phyloP scores from a whole-genome alignment of 2,113 vertebrate species.

The Ammodytes marinus region DNA sequence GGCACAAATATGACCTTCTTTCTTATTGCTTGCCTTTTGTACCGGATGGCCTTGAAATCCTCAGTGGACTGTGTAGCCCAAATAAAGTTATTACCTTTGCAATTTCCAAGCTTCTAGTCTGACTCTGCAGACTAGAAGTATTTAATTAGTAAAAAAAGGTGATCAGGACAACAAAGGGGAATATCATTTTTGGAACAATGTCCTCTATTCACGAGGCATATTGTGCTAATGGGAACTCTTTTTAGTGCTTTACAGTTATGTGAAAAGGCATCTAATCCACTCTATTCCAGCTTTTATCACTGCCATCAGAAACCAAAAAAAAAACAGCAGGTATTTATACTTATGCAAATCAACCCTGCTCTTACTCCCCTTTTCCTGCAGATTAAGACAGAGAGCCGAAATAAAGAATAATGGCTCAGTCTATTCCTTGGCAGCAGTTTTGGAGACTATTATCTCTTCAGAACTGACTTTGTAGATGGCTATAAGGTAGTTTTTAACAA shows the following conservation, averaged over 20 bases:
- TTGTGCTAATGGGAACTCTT: constrained; percentile 61
- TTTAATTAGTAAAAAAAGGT: constrained; percentile 37
- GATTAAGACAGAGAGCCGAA: constrained; percentile 50
- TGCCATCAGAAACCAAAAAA: constrained; percentile 68
- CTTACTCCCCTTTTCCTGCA: constrained; percentile 58
- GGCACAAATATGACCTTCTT: constrained; percentile 75
- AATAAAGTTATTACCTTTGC: constrained; percentile 60
- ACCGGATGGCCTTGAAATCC: constrained; percentile 45
- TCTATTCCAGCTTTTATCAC: constrained; percentile 75
- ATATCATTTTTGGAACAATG: constrained; percentile 37
- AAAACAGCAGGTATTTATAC: constrained; percentile 71
- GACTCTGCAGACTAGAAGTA: constrained; percentile 45
- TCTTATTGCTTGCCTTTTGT: constrained; percentile 65
- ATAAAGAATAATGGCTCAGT: constrained; percentile 47
- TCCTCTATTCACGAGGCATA: constrained; percentile 56
- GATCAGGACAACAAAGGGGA: background rate
- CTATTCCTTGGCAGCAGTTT: constrained; percentile 62
- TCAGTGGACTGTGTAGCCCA: constrained; percentile 6
- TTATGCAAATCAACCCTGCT: constrained; percentile 69
- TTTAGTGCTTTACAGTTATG: constrained; percentile 60
- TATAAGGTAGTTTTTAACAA: constrained; percentile 69
- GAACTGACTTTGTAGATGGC: constrained; percentile 50
- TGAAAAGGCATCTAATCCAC: constrained; percentile 69
- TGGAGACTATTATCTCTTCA: constrained; percentile 63
- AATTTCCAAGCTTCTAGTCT: constrained; percentile 41